phyloP scores from a whole-genome alignment of 2,113 vertebrate genomes.

The Paedocypris sp. region DNA sequence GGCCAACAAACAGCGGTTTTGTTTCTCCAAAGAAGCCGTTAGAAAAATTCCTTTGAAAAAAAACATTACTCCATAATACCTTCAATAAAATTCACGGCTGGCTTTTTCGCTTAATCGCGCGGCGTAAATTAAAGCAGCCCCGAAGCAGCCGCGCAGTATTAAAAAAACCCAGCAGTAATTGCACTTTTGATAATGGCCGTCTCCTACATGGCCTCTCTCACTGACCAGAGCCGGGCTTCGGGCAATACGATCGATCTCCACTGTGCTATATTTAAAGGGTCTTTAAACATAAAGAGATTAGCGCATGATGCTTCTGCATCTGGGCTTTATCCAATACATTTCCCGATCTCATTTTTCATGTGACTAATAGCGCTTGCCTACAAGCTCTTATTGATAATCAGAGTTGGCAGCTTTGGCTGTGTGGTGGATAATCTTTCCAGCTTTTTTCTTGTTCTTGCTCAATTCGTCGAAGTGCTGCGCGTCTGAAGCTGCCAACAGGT shows the following conservation, averaged over 20 bases:
- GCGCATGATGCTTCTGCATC: neutral
- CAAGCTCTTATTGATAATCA: conserved; percentile 10
- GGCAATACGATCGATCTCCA: neutral
- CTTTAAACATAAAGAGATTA: conserved; percentile 14
- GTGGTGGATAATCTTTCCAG: conserved; percentile 19
- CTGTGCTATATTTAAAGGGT: conserved; percentile 9
- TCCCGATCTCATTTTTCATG: conserved; percentile 8
- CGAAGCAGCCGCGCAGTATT: neutral
- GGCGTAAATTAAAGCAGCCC: neutral
- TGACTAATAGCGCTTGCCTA: conserved; percentile 10
- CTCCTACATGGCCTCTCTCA: neutral
- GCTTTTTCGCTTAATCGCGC: neutral
- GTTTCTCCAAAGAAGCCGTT: neutral
- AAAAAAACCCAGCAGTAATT: neutral
- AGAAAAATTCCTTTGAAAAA: neutral
- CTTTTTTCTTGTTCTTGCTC: conserved; percentile 14
- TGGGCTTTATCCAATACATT: neutral
- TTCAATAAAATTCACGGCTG: neutral
- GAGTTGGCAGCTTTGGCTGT: conserved; percentile 3
- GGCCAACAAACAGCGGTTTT: neutral
- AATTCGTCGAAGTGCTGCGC: conserved; percentile 2
- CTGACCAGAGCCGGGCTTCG: neutral
- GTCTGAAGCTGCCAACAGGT: neutral
- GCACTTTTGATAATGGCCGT: neutral
- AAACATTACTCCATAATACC: conserved; percentile 2